A percentile compares a stretch with the other conserved stretches of the same genome.
Conservation (phyloP, 2,113 vertebrate species). For the Pedionomus torquatus region DNA sequence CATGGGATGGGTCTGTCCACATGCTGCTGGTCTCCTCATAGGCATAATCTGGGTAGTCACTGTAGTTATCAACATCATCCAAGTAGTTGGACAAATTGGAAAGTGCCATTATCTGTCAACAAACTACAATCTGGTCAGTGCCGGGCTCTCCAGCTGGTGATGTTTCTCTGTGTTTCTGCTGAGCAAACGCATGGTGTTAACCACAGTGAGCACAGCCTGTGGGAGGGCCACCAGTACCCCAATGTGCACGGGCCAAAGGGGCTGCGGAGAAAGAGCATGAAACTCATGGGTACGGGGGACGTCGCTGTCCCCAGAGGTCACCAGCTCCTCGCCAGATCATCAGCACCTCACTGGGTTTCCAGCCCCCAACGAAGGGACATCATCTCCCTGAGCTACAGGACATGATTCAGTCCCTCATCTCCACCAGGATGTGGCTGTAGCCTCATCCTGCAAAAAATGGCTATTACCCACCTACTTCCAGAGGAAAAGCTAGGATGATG, state of each 20-base stretch:
- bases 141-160: accelerated
- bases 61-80: not conserved
- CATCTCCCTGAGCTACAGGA: not conserved
- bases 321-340: not conserved
- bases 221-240: accelerated
- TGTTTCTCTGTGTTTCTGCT: not conserved
- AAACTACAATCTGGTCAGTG: not conserved
- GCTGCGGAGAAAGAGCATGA: accelerated
- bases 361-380: not conserved
- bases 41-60: not conserved
- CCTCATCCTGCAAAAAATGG: not conserved
- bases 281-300: accelerated
- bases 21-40: not conserved
- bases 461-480: not conserved
- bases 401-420: not conserved
- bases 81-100: not conserved
- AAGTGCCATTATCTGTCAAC: conserved; percentile 18
- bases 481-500: not conserved
- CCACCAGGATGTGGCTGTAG: conserved; percentile 10
- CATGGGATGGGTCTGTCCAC: not conserved
- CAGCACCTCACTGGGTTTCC: not conserved
- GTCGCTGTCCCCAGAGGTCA: accelerated
- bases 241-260: accelerated
- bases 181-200: not conserved
- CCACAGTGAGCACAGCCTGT: accelerated